These are phyloP conservation scores for Rhaphigaster nebulosa DNA, from an alignment of 2,888 invertebrate genomes.

Conservation along the genomic window DNA sequence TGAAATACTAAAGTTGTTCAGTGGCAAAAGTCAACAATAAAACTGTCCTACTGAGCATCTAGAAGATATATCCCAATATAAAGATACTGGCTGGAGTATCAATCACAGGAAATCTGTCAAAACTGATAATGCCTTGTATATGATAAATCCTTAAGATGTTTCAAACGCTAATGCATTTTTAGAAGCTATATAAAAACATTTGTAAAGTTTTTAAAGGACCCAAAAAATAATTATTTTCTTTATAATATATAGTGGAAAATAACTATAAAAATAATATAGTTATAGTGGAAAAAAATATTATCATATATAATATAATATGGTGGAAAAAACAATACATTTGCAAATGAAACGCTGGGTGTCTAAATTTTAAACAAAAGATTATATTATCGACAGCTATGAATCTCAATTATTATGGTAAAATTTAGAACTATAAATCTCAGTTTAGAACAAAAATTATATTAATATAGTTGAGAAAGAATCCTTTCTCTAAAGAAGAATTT, in stretches of 20 bases:
- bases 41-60: background rate
- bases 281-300: too few relatives aligned
- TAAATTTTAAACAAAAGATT: background rate
- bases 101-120: constrained; percentile 1
- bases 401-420: background rate
- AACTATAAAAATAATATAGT: too few relatives aligned
- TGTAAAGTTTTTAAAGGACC: background rate
- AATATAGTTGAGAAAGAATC: too few relatives aligned
- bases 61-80: background rate
- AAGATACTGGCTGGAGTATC: background rate
- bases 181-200: background rate
- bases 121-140: constrained; percentile 11
- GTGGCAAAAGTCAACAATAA: background rate
- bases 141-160: background rate
- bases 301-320: too few relatives aligned
- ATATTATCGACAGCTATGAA: background rate
- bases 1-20: background rate
- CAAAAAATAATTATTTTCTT: background rate
- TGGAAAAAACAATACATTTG: too few relatives aligned
- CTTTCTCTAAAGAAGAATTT: too few relatives aligned
- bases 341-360: too few relatives aligned
- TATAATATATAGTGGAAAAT: background rate
- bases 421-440: background rate
- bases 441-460: background rate
- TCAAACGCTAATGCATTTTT: background rate